phyloP scores from a whole-genome alignment of 2,113 vertebrate species.

The Cebus imitator region DNA sequence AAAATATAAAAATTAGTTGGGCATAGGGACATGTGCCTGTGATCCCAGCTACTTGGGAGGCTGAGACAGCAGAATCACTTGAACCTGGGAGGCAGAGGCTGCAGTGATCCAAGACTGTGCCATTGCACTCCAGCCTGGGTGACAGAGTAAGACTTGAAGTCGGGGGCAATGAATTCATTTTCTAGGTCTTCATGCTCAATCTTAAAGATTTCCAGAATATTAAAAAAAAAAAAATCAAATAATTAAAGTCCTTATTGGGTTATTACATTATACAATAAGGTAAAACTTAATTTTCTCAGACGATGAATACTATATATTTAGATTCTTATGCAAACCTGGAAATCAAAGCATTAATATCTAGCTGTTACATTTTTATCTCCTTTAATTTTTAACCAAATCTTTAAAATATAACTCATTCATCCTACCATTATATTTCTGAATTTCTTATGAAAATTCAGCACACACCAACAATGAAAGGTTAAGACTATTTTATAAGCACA shows the following conservation, averaged over 20 bases:
- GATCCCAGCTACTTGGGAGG: too few species aligned
- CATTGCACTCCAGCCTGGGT: too few species aligned
- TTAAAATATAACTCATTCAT: neutral
- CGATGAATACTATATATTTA: neutral
- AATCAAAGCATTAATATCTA: neutral
- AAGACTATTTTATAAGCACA: neutral
- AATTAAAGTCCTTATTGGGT: neutral
- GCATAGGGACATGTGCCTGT: too few species aligned
- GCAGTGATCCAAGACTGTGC: too few species aligned
- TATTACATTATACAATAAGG: neutral
- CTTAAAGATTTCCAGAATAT: neutral
- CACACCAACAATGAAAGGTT: neutral
- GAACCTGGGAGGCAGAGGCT: too few species aligned
- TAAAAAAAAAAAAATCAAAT: neutral
- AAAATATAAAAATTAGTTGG: too few species aligned
- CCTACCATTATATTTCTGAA: neutral
- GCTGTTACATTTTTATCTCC: neutral
- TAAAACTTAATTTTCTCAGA: slow-evolving; percentile 16
- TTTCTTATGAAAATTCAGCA: neutral
- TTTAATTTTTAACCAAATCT: neutral
- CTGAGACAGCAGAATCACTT: too few species aligned
- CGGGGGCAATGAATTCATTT: neutral
- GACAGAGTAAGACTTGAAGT: too few species aligned
- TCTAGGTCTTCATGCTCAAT: neutral
- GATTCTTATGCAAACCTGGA: slow-evolving; percentile 33